Percentiles rank a stretch among this genome's conserved stretches.
Evolutionary conservation across 2,113 vertebrate genomes (phyloP).

Genomic region (Himantopus leucocephalus): DNA sequence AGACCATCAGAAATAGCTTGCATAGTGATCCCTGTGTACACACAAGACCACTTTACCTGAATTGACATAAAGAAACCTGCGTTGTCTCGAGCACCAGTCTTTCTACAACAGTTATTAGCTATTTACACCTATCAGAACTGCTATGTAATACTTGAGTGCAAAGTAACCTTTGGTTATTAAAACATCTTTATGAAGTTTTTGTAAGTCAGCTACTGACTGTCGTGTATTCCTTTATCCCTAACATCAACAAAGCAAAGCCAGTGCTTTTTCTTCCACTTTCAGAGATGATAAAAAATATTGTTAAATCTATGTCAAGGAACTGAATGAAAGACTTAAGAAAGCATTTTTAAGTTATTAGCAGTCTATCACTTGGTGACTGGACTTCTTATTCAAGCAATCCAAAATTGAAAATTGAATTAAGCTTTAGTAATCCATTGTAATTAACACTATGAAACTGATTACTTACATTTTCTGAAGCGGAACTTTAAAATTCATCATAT

Average conservation of each 20-base stretch:
- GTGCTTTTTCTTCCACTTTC: neutral
- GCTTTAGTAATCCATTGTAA: neutral
- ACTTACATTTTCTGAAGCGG: neutral
- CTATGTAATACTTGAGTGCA: neutral
- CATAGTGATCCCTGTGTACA: accelerated
- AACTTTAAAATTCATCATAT: neutral
- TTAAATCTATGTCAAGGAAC: neutral
- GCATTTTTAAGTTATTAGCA: neutral
- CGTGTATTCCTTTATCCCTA: neutral
- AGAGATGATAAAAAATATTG: neutral
- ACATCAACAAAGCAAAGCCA: neutral
- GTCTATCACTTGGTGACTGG: neutral
- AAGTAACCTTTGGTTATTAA: neutral
- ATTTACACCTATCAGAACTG: neutral
- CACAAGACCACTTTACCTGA: neutral
- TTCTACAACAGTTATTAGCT: neutral
- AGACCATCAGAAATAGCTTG: neutral
- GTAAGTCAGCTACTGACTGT: neutral
- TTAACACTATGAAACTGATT: neutral
- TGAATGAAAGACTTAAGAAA: neutral
- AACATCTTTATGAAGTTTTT: neutral
- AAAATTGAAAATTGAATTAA: neutral
- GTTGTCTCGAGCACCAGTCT: neutral
- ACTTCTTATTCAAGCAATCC: neutral
- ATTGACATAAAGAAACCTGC: neutral